Evolutionary conservation across 2,797 vertebrate species (phyloP).

Genomic region (Gadopsis bispinosus): DNA sequence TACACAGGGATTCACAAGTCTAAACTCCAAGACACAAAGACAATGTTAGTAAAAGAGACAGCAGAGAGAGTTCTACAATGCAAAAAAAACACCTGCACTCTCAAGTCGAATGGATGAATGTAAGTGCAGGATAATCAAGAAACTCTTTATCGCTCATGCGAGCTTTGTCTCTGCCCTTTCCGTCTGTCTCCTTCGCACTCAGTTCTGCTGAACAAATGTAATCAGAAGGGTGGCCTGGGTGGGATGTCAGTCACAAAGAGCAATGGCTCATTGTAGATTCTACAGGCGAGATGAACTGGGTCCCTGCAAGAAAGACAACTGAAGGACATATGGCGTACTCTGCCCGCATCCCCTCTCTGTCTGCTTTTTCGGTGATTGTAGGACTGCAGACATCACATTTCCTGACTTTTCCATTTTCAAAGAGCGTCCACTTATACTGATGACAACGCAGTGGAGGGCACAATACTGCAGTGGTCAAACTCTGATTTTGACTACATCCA

Average conservation of each 20-base stretch:
- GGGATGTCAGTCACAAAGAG: constrained; percentile 73
- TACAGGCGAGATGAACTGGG: constrained; percentile 58
- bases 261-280: constrained; percentile 81
- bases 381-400: constrained; percentile 64
- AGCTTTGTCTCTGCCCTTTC: constrained; percentile 30
- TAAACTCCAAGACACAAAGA: constrained; percentile 47
- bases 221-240: constrained; percentile 72
- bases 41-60: constrained; percentile 13
- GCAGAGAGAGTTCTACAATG: constrained; percentile 14
- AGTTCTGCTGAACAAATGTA: constrained; percentile 69
- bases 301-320: constrained; percentile 60
- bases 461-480: constrained; percentile 47
- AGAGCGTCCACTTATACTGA: constrained; percentile 68
- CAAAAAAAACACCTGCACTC: constrained; percentile 21
- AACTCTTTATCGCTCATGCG: constrained; percentile 19
- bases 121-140: constrained; percentile 56
- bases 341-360: constrained; percentile 3
- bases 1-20: constrained; percentile 28
- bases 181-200: constrained; percentile 30
- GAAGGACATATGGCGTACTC: constrained; percentile 69
- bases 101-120: constrained; percentile 30
- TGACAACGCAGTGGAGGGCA: constrained; percentile 58
- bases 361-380: constrained; percentile 60
- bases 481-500: constrained; percentile 45
- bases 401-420: constrained; percentile 65